phyloP scores from a whole-genome alignment of 2,888 invertebrate species.

The Eurois occulta region DNA sequence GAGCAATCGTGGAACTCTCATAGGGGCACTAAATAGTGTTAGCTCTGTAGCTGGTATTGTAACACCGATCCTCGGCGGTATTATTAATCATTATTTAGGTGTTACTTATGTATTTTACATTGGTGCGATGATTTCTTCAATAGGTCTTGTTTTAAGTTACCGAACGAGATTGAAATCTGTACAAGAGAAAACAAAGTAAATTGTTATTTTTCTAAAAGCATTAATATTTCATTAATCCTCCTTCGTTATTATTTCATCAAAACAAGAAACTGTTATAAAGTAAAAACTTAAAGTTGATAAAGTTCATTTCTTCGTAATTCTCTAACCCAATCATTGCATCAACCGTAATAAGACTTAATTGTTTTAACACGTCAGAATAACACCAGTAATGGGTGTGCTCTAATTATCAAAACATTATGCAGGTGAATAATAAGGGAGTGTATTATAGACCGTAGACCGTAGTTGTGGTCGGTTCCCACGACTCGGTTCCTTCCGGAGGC shows the following conservation, averaged over 20 bases:
- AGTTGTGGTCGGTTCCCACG: slow-evolving; percentile 82
- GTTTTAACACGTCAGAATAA: slow-evolving; percentile 57
- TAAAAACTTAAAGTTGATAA: not conserved
- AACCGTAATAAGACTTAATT: slow-evolving; percentile 35
- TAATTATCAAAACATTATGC: slow-evolving; percentile 78
- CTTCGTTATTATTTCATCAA: not conserved
- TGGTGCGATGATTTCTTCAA: slow-evolving; percentile 74
- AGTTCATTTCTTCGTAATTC: slow-evolving; percentile 1
- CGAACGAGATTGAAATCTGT: slow-evolving; percentile 62
- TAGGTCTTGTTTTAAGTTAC: slow-evolving; percentile 79
- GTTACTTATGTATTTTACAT: slow-evolving; percentile 78
- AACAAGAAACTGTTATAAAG: not conserved
- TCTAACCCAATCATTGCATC: slow-evolving; percentile 21
- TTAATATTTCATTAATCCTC: not conserved
- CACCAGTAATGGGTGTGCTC: slow-evolving; percentile 64
- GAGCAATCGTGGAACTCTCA: slow-evolving; percentile 89
- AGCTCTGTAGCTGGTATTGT: slow-evolving; percentile 89
- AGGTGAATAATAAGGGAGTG: slow-evolving; percentile 78
- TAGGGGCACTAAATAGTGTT: slow-evolving; percentile 90
- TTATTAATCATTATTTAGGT: slow-evolving; percentile 86
- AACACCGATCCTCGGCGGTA: slow-evolving; percentile 89
- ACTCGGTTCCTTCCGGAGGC: slow-evolving; percentile 87
- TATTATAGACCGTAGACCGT: slow-evolving; percentile 59
- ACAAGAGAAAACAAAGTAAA: slow-evolving; percentile 65
- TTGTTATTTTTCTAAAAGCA: not conserved